Conservation (phyloP, 1,140 invertebrate genomes). For the Papilio polytes region DNA sequence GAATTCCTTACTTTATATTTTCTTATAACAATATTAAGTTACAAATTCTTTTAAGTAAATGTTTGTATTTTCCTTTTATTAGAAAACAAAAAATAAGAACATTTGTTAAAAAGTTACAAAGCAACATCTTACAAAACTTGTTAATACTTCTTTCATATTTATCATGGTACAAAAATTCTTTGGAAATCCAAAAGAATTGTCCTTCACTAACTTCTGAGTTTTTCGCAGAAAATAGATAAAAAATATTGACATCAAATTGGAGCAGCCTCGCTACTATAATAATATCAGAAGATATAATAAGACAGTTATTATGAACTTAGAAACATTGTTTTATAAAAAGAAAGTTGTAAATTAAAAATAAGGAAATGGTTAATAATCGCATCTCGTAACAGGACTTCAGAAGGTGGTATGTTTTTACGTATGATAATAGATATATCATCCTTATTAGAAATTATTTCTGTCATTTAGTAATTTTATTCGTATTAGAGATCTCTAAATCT, state of each 20-base stretch:
- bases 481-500: too few relatives aligned
- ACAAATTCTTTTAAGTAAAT: not conserved
- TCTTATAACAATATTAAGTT: not conserved
- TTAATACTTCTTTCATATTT: slow-evolving; percentile 25
- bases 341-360: not conserved
- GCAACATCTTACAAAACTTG: slow-evolving; percentile 14
- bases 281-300: not conserved
- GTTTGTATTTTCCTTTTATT: not conserved
- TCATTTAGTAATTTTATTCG: not conserved
- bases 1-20: not conserved
- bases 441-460: too few relatives aligned
- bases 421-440: too few relatives aligned
- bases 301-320: not conserved
- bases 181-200: not conserved
- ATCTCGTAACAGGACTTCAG: not conserved
- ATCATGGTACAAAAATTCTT: not conserved
- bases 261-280: not conserved
- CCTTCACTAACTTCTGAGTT: not conserved
- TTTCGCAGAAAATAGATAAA: not conserved
- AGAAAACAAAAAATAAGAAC: slow-evolving; percentile 6
- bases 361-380: not conserved
- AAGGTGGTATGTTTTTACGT: too few relatives aligned
- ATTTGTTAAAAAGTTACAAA: slow-evolving; percentile 11
- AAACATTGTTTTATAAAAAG: not conserved
- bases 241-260: not conserved